Evolutionary conservation across 2,888 invertebrate species (phyloP).

Genomic region (Diadegma fenestrale): DNA sequence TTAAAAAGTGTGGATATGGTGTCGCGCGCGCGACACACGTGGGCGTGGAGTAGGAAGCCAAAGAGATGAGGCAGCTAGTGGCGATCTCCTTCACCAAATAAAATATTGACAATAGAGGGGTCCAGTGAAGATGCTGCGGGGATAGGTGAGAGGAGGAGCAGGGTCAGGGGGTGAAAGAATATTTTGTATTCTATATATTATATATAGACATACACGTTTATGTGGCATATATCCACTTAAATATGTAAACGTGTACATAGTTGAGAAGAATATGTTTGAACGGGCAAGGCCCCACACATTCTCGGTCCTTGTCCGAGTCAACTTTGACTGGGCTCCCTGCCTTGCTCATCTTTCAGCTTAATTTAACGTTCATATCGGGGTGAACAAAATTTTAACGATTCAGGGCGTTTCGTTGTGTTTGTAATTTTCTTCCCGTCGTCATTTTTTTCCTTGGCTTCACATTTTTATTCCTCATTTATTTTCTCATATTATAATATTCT

Average conservation of each 20-base stretch:
- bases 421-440: neutral
- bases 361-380: conserved; percentile 66
- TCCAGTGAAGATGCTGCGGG: conserved; percentile 63
- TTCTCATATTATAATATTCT: conserved; percentile 5
- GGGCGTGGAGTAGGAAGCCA: conserved; percentile 69
- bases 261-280: conserved; percentile 44
- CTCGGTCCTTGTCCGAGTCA: conserved; percentile 54
- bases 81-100: conserved; percentile 70
- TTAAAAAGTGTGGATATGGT: conserved; percentile 44
- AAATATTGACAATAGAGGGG: conserved; percentile 68
- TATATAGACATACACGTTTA: conserved; percentile 10
- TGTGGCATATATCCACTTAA: conserved; percentile 9
- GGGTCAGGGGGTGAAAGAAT: conserved; percentile 68
- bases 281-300: conserved; percentile 60
- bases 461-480: neutral
- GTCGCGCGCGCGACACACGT: conserved; percentile 68
- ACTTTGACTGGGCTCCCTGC: conserved; percentile 60
- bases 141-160: conserved; percentile 57
- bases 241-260: conserved; percentile 40
- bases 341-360: conserved; percentile 54
- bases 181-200: conserved; percentile 31
- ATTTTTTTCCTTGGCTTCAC: neutral
- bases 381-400: conserved; percentile 63
- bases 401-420: conserved; percentile 40
- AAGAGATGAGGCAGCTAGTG: conserved; percentile 68